Evolutionary conservation across 2,113 vertebrate species (phyloP).

Genomic region (Eretmochelys imbricata): DNA sequence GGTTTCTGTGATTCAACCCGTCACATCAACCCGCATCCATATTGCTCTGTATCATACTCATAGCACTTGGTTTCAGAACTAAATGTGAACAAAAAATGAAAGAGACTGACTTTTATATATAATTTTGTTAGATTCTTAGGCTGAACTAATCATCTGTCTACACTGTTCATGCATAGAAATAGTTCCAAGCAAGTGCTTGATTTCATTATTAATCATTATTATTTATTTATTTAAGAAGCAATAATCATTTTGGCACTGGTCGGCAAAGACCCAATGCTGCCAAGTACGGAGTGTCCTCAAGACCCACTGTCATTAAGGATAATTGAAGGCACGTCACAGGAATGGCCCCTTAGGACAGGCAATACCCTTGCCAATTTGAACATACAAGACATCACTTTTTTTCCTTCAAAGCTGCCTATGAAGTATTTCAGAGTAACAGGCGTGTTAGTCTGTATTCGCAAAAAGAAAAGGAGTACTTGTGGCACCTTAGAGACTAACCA

Average conservation of each 20-base stretch:
- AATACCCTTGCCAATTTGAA: conserved; percentile 6
- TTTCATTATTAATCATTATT: not conserved
- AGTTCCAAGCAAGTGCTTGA: not conserved
- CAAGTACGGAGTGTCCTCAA: not conserved
- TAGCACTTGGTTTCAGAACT: conserved; percentile 4
- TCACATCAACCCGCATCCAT: not conserved
- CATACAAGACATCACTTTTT: not conserved
- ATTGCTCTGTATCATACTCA: not conserved
- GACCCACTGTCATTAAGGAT: conserved; percentile 11
- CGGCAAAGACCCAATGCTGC: not conserved
- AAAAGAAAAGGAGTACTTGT: too few species aligned
- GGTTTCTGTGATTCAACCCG: too few species aligned
- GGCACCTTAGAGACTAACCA: too few species aligned
- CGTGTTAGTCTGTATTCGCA: too few species aligned
- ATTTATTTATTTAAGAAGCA: not conserved
- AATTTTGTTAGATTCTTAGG: not conserved
- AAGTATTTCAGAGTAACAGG: not conserved
- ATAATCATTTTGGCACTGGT: not conserved
- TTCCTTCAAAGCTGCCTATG: not conserved
- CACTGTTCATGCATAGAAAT: not conserved
- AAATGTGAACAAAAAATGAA: conserved; percentile 14
- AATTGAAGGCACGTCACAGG: not conserved
- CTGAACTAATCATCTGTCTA: not conserved
- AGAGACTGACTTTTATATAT: not conserved
- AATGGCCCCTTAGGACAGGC: not conserved